A percentile compares a stretch with the other conserved stretches of the same genome.
phyloP scores from a whole-genome alignment of 2,888 invertebrate genomes.

The Acrobeloides nanus region DNA sequence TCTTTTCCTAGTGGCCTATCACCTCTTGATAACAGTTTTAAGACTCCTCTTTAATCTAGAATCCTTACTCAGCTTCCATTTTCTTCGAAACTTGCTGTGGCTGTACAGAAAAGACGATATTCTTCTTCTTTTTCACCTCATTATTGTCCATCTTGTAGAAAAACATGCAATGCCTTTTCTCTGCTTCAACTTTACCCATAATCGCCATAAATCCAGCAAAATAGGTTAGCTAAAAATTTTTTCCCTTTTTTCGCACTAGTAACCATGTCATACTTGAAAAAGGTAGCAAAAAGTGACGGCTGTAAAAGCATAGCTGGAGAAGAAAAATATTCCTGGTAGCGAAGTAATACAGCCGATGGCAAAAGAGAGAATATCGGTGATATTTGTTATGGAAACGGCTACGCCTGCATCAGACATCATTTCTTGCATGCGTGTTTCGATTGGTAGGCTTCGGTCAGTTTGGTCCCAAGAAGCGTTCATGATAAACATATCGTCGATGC shows the following conservation, averaged over 20 bases:
- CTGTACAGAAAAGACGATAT: conserved; percentile 13
- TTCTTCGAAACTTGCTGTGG: too few species aligned
- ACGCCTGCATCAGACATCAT: conserved; percentile 59
- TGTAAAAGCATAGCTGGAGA: conserved; percentile 86
- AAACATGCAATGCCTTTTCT: conserved; percentile 70
- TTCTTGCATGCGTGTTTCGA: conserved; percentile 36
- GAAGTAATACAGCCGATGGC: conserved; percentile 85
- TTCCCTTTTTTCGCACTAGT: too few species aligned
- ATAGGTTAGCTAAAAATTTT: conserved; percentile 65
- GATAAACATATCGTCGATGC: conserved; percentile 89
- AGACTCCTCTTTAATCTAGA: too few species aligned
- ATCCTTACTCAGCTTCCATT: too few species aligned
- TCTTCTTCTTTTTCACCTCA: conserved; percentile 16
- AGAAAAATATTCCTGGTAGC: conserved; percentile 88
- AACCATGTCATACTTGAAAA: conserved; percentile 76
- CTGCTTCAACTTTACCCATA: conserved; percentile 78
- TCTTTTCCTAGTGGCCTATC: too few species aligned
- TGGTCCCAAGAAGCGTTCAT: conserved; percentile 89
- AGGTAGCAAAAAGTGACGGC: conserved; percentile 80
- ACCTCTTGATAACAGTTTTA: too few species aligned
- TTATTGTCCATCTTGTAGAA: conserved; percentile 28
- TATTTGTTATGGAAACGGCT: conserved; percentile 84
- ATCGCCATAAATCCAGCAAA: conserved; percentile 83
- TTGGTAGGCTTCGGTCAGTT: conserved; percentile 28
- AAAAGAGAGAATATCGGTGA: conserved; percentile 81